Evolutionary conservation across 1,140 invertebrate species (phyloP), one percentile per base, ranked within the genome.

Genomic region (Calephelis virginiensis): DNA sequence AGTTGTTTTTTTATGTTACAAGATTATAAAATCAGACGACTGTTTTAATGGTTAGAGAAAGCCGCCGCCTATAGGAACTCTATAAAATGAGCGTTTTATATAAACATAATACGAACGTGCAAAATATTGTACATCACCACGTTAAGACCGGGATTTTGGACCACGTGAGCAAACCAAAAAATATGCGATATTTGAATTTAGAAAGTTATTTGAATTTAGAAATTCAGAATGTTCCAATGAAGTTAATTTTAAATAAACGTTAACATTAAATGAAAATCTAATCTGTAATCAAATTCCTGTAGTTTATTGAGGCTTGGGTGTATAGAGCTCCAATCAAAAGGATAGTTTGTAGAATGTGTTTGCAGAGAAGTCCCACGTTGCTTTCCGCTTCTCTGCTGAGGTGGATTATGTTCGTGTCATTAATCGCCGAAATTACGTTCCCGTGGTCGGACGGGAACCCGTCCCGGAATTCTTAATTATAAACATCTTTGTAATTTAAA

Each of bases 361-460:
- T 72, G 74, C 49, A 71, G 75, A 80, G 76, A 70, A 78, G 74
- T 75, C 81, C 74, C 78, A 71, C 68, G 75, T 76, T 71, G 70
- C 76, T 75, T 77, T 75, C 78, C 76, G 75, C 80, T 78, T 82
- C 76, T 74, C 74, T 83, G 78, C 79, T 82, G 85, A 85, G 85
- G 85, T 85, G 78, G 83, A 88, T 87, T 87, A 89, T 71, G 72
- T 76, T 78, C 86, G 82, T 81, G 75, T 83, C 84, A 89, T 90
- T 90, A 88, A 88, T 86, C 78, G 80, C 74, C 75, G 66, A 85
- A 86, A 87, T 87, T 87, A 79, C 82, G 82, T 80, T 85, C 81
- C 75, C 78, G 78, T 80, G 77, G 71, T 73, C 69, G 73, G 70
- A 72, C 71, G 74, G 64, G 56, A 53, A 67, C 71, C 71, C 66